Conservation (phyloP, 64 coral and sea anemone genomes). For the Actinia tenebrosa region DNA sequence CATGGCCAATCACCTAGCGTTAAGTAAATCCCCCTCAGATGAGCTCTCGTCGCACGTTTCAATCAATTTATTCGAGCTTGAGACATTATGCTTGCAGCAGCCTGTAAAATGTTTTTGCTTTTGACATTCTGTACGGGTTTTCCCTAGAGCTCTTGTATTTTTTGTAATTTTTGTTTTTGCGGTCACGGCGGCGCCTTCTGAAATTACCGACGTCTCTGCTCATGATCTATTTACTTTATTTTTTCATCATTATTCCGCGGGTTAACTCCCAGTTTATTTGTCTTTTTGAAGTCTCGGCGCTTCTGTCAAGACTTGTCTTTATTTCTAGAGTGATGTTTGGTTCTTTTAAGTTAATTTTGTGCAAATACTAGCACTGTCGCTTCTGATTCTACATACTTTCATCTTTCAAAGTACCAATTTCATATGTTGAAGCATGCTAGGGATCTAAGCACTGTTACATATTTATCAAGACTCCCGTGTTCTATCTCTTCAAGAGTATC, state of each 20-base stretch:
- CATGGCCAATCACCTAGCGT: too few relatives aligned
- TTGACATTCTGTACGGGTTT: not conserved
- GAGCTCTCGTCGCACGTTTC: too few relatives aligned
- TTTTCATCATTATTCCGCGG: too few relatives aligned
- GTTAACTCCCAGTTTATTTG: too few relatives aligned
- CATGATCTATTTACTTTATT: too few relatives aligned
- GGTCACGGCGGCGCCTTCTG: too few relatives aligned
- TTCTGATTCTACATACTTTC: not conserved
- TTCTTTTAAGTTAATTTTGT: not conserved
- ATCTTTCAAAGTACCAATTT: not conserved
- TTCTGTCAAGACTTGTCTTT: not conserved
- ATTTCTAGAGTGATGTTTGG: not conserved
- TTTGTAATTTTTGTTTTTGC: too few relatives aligned
- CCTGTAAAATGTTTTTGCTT: not conserved
- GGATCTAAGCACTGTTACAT: conserved; percentile 2
- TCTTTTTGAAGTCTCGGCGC: too few relatives aligned
- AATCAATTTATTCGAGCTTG: not conserved
- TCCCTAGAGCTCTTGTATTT: not conserved
- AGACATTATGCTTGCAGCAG: not conserved
- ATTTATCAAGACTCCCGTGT: conserved; percentile 13
- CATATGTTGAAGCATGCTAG: conserved; percentile 16
- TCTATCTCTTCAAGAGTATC: conserved; percentile 24
- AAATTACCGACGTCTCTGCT: too few relatives aligned
- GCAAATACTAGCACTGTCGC: not conserved
- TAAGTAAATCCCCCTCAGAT: too few relatives aligned